A percentile compares a stretch with the other conserved stretches of the same genome.
phyloP scores from a whole-genome alignment of 1,140 invertebrate genomes.

The Sminthurinus signatus region DNA sequence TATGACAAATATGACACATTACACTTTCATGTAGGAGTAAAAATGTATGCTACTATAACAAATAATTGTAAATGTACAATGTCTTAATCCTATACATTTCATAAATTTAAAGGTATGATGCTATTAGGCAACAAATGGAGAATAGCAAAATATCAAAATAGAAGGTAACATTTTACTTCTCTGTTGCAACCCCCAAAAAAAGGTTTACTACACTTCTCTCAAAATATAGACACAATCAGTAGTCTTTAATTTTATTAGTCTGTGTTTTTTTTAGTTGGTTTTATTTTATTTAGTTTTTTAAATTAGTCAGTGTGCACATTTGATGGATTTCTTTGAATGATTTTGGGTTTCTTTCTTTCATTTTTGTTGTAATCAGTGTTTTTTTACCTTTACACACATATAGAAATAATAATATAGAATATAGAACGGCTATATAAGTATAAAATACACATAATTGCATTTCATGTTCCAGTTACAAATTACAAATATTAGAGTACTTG shows the following conservation, averaged over 20 bases:
- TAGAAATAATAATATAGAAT: too few species aligned
- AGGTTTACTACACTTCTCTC: too few species aligned
- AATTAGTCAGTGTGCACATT: background rate
- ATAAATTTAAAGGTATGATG: slow-evolving; percentile 36
- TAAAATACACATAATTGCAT: too few species aligned
- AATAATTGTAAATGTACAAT: background rate
- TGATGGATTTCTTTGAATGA: background rate
- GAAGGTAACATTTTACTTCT: background rate
- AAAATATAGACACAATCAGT: background rate
- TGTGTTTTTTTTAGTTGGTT: background rate
- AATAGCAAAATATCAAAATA: slow-evolving; percentile 14
- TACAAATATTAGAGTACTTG: too few species aligned
- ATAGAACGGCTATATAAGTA: too few species aligned
- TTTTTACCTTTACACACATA: too few species aligned
- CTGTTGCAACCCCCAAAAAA: too few species aligned
- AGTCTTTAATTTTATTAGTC: background rate
- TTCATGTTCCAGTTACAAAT: too few species aligned
- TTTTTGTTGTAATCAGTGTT: too few species aligned
- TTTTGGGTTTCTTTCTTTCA: too few species aligned
- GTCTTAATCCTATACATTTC: slow-evolving; percentile 1
- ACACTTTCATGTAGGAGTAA: background rate
- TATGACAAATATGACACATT: background rate
- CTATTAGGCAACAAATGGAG: slow-evolving; percentile 38
- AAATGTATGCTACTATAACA: background rate
- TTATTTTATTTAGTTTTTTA: background rate